Conservation (phyloP, 2,113 vertebrate genomes). For the Pygoscelis adeliae region DNA sequence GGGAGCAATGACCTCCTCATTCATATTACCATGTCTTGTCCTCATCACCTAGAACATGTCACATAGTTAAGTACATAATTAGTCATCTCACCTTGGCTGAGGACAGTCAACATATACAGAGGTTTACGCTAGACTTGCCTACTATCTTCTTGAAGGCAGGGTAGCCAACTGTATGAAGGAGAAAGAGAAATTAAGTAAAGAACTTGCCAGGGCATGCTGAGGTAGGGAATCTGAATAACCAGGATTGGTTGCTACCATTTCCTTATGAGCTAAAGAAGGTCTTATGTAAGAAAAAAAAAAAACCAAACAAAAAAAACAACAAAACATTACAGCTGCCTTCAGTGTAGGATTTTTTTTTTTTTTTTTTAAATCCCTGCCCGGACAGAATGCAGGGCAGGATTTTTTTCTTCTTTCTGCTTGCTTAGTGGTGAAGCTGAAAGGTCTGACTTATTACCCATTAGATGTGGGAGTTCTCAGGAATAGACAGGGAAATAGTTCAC, state of each 20-base stretch:
- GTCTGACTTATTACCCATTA: background rate
- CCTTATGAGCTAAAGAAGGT: background rate
- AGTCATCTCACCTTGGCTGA: background rate
- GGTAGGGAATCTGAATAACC: background rate
- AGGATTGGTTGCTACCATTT: background rate
- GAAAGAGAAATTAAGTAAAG: background rate
- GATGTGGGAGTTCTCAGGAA: background rate
- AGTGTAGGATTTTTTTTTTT: background rate
- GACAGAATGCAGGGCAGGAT: background rate
- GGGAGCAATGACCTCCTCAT: background rate
- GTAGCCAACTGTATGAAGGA: background rate
- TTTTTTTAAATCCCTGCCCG: background rate
- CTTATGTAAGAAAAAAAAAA: background rate
- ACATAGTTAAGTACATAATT: background rate
- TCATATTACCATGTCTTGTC: background rate
- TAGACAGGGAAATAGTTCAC: background rate
- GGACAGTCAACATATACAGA: background rate
- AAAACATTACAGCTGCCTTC: background rate
- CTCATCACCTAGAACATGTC: background rate
- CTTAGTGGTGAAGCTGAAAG: background rate
- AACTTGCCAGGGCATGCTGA: background rate
- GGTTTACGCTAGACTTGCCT: background rate
- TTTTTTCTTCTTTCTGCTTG: background rate
- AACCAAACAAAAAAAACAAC: too few species aligned
- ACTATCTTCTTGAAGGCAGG: background rate